Percentiles rank a stretch among this genome's conserved stretches.
Evolutionary conservation across 2,888 invertebrate genomes (phyloP).

Genomic region (Reticulitermes lucifugus): DNA sequence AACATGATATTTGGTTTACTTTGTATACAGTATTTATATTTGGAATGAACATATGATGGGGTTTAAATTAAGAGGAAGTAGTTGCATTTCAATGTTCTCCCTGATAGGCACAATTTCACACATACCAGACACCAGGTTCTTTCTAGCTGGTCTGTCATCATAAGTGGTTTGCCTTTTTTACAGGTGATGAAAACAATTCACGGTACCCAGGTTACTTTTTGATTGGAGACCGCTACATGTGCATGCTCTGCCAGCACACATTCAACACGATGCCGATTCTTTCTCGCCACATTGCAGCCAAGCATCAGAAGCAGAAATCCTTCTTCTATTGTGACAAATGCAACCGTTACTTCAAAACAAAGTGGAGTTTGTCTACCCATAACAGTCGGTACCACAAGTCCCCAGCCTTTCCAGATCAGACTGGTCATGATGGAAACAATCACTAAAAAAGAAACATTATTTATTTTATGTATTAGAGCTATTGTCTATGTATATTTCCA

Average conservation of each 20-base stretch:
- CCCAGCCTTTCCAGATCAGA: neutral
- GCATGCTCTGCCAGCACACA: slow-evolving; percentile 46
- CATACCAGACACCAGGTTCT: too few species aligned
- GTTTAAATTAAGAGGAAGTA: too few species aligned
- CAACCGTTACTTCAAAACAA: slow-evolving; percentile 59
- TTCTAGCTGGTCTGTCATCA: too few species aligned
- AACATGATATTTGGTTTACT: too few species aligned
- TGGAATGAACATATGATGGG: too few species aligned
- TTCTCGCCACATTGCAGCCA: slow-evolving; percentile 58
- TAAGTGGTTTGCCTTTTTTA: neutral
- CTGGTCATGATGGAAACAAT: neutral
- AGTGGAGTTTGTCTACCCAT: slow-evolving; percentile 60
- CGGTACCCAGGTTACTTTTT: slow-evolving; percentile 33
- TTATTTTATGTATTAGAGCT: neutral
- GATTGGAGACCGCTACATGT: slow-evolving; percentile 48
- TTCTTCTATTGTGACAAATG: slow-evolving; percentile 59
- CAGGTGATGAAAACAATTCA: slow-evolving; percentile 37
- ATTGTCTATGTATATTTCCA: too few species aligned
- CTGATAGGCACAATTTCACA: too few species aligned
- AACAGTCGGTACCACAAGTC: slow-evolving; percentile 59
- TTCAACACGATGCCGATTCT: slow-evolving; percentile 54
- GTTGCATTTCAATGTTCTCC: too few species aligned
- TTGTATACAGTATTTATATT: too few species aligned
- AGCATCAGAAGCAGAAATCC: slow-evolving; percentile 58
- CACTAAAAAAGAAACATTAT: neutral